Evolutionary conservation across 2,797 vertebrate genomes (phyloP).

Genomic region (Jordanella pulchra): DNA sequence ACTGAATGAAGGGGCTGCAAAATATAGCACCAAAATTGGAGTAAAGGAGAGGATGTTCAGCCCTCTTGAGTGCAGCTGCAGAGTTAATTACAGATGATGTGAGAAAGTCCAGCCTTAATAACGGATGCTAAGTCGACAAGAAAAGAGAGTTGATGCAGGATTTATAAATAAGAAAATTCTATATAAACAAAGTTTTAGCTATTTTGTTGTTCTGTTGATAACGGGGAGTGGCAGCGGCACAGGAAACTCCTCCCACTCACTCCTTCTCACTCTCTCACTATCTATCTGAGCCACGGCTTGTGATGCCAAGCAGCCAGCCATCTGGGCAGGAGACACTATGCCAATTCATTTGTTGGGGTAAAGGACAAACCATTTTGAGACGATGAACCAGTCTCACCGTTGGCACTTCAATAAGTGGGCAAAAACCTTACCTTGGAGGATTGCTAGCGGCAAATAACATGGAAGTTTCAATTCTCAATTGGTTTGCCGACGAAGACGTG

Average conservation of each 20-base stretch:
- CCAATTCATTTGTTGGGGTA: constrained; percentile 69
- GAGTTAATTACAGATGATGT: constrained; percentile 31
- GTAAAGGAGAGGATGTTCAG: constrained; percentile 21
- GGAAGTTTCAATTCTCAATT: constrained; percentile 48
- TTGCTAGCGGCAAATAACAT: constrained; percentile 55
- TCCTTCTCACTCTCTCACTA: constrained; percentile 67
- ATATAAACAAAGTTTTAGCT: constrained; percentile 63
- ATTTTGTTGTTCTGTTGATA: constrained; percentile 70
- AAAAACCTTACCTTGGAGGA: constrained; percentile 56
- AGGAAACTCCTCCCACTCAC: constrained; percentile 77
- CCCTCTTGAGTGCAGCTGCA: constrained; percentile 21
- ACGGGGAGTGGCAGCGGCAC: constrained; percentile 56
- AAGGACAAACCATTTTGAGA: constrained; percentile 61
- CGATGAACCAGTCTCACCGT: constrained; percentile 37
- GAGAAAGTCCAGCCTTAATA: constrained; percentile 42
- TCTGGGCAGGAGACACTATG: constrained; percentile 82
- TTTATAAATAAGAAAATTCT: constrained; percentile 29
- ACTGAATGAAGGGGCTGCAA: constrained; percentile 39
- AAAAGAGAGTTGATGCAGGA: constrained; percentile 30
- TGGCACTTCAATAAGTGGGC: constrained; percentile 51
- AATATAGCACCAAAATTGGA: constrained; percentile 28
- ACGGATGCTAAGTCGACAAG: constrained; percentile 29
- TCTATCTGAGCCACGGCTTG: constrained; percentile 66
- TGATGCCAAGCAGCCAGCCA: constrained; percentile 80
- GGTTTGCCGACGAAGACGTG: constrained; percentile 80